These are phyloP conservation scores for Tympanuchus pallidicinctus DNA, from an alignment of 2,113 vertebrate genomes.

Conservation along the genomic window DNA sequence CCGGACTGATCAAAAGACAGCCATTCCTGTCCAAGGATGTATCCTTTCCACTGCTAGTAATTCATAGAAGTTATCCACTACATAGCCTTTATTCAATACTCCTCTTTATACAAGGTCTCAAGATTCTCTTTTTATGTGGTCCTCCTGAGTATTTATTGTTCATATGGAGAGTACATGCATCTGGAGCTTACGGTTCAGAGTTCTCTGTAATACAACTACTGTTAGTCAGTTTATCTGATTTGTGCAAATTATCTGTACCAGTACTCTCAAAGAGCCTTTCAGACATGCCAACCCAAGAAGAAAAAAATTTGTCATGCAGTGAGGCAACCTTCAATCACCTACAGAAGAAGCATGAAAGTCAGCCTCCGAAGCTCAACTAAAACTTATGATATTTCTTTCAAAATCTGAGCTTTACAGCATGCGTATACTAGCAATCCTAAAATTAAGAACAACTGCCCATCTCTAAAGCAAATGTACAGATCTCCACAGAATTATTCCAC, in stretches of 20 bases:
- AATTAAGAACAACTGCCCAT: background rate
- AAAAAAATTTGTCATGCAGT: background rate
- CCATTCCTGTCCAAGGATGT: fast-evolving
- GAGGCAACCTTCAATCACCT: background rate
- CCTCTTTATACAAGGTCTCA: background rate
- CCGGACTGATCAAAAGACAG: background rate
- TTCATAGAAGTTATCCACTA: background rate
- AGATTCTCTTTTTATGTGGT: background rate
- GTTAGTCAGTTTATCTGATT: background rate
- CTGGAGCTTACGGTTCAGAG: background rate
- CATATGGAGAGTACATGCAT: background rate
- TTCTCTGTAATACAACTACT: background rate
- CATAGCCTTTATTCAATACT: background rate
- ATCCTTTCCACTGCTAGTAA: background rate
- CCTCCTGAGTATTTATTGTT: background rate
- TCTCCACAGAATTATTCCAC: background rate
- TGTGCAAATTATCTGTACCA: background rate
- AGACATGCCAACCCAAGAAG: background rate
- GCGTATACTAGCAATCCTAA: background rate
- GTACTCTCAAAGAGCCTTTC: background rate
- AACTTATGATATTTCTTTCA: background rate
- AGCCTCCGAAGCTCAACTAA: background rate
- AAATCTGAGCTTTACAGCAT: background rate
- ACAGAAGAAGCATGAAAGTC: background rate
- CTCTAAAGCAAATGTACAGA: background rate